Conservation (phyloP, 2,888 invertebrate genomes). For the Drosophila kokeensis region DNA sequence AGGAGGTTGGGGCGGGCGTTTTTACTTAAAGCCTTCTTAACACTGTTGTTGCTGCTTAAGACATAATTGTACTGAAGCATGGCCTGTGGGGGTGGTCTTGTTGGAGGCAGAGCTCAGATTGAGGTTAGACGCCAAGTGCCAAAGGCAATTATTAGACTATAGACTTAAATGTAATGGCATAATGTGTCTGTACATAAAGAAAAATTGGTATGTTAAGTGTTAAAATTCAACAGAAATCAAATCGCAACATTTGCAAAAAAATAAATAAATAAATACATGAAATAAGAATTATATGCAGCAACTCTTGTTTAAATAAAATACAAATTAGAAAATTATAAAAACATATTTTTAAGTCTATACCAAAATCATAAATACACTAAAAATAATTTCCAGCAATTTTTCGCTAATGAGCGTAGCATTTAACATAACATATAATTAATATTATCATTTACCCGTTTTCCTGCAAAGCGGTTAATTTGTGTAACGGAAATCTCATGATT, state of each 20-base stretch:
- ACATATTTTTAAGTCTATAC: not conserved
- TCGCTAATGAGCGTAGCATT: conserved; percentile 21
- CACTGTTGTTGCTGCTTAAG: conserved; percentile 63
- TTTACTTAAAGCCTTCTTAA: conserved; percentile 73
- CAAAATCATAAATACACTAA: not conserved
- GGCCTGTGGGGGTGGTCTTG: conserved; percentile 30
- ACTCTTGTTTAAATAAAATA: not conserved
- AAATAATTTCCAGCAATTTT: not conserved
- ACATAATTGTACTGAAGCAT: conserved; percentile 66
- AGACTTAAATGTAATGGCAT: conserved; percentile 38
- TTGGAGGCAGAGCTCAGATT: conserved; percentile 37
- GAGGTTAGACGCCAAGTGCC: conserved; percentile 64
- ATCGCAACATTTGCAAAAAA: not conserved
- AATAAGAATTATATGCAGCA: not conserved
- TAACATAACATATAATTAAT: conserved; percentile 60
- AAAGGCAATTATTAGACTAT: conserved; percentile 52
- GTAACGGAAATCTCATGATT: conserved; percentile 63
- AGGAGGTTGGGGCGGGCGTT: not conserved
- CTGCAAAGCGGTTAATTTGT: conserved; percentile 46
- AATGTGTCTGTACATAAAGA: conserved; percentile 31
- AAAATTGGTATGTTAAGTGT: not conserved
- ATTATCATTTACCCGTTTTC: conserved; percentile 31
- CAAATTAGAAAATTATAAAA: not conserved
- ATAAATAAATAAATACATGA: not conserved
- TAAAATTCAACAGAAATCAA: conserved; percentile 2